Evolutionary conservation across 2,797 vertebrate species (phyloP), one percentile per base, ranked within the genome.

Genomic region (Sorex maritimensis): DNA sequence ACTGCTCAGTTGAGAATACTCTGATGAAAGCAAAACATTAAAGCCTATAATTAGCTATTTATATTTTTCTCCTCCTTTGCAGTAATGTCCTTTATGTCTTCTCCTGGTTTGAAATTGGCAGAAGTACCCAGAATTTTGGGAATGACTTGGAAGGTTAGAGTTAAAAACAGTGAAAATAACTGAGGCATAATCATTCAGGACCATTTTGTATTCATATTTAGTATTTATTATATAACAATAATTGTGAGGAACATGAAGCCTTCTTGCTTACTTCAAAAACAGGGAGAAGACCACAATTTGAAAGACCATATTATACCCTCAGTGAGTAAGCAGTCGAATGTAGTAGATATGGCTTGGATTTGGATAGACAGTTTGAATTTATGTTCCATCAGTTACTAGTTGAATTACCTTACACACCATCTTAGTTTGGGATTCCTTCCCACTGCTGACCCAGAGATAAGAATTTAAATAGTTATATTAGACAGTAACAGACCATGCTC

Each of bases 21-120:
- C 82, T 97, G 93, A 96, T 97, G 96, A 96, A 97, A 97, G 96
- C 79, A 97, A 97, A 97, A 94, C 95, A 94, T 90, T 96, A 96
- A 96, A 94, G 86, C 63, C 88, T 85, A 23, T 88, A 98, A 97
- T 98, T 97, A 95, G 88, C 80, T 97, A 95, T 98, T 97, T 95
- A 88, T 95, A 94, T 90, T 95, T 95, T 94, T 95, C 91, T 94
- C 84, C 81, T 95, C 61, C 67, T 91, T 96, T 95, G 92, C 74
- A 86, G 73, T 91, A 68, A 89, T 97, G 94, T 94, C 91, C 92
- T 86, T 95, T 96, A 97, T 93, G 90, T 93, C 93, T 95, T 95
- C 84, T 97, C 91, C 58, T 95, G 0, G 0, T 52, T 83, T 95
- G 93, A 96, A 95, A 49, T 86, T 95, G 83, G 69, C 74, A 93